Base-by-base conservation (phyloP, 2,113 vertebrate species). In the Cynoglossus semilaevis region DNA sequence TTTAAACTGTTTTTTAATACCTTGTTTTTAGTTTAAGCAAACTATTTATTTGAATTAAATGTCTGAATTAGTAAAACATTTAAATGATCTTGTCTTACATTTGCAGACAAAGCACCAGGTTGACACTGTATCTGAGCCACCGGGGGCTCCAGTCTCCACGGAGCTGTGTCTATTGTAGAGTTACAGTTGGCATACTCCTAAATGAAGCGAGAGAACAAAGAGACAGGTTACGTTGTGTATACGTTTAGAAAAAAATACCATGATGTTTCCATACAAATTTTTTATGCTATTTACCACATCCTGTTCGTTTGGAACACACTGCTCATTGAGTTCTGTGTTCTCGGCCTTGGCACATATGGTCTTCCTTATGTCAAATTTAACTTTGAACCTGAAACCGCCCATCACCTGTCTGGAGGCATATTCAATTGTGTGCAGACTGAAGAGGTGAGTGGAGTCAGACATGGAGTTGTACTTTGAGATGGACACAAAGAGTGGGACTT, bases 301-400 rank as follows among this genome's bases (percentile, higher is more conserved):
- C 11, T 70, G 8, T 0, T 41, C 14, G 60, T 88, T 68, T 2
- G 46, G 16, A 57, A 66, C 77, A 71, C 95, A 98, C 5, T 88
- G 84, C 1, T 87, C 69, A 49, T 62, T 88, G 58, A 96, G 69
- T 2, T 91, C 85, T 4, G 42, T 69, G 87, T 92, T 91, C 5
- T 92, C 58, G 0, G 60, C 13, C 84, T 93, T 98, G 72, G 91
- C 78, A 51, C 96, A 98, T 38, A 87, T 92, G n/a, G 92, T 97
- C 76, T 91, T 92, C 70, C 49, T 41, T 61, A 96, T 81, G 14
- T 88, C 66, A 58, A 94, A 97, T 16, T 6, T 70, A 38, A 95
- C n/a, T 19, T 58, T 1, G 41, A 88, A 96, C 62, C 90, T 91
- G 79, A 89, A 89, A 69, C 94, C 94, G 52, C 86, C 74, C 15